These are phyloP conservation scores for Guaruba guarouba DNA, from an alignment of 2,113 vertebrate genomes.

Conservation along the genomic window DNA sequence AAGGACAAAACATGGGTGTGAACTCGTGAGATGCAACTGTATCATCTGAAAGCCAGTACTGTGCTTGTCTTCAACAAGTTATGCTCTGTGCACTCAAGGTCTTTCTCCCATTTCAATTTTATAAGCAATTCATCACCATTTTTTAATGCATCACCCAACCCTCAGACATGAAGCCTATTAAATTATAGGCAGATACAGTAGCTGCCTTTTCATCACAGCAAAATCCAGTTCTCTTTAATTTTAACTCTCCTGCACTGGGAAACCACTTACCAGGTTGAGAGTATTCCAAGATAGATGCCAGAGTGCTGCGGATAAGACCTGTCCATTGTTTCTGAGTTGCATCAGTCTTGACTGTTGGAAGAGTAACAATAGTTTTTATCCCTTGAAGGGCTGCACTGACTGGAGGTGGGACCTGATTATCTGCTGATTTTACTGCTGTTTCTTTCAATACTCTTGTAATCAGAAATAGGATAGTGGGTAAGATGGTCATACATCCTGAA, in stretches of 20 bases:
- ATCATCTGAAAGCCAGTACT: neutral
- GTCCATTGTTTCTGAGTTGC: slow-evolving; percentile 91
- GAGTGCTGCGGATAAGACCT: slow-evolving; percentile 90
- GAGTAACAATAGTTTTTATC: slow-evolving; percentile 93
- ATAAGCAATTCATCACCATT: neutral
- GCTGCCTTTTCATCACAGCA: neutral
- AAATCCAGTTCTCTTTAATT: neutral
- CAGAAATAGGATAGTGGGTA: slow-evolving; percentile 94
- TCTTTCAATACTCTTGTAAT: slow-evolving; percentile 93
- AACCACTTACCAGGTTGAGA: slow-evolving; percentile 85
- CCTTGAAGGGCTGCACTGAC: slow-evolving; percentile 92
- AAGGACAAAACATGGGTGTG: neutral
- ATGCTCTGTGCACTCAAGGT: neutral
- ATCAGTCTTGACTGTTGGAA: slow-evolving; percentile 80
- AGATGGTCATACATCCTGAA: slow-evolving; percentile 92
- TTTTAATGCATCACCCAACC: neutral
- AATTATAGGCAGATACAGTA: neutral
- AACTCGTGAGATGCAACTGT: neutral
- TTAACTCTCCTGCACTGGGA: neutral
- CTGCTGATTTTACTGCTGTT: slow-evolving; percentile 86
- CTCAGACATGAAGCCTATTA: neutral
- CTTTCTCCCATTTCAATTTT: neutral
- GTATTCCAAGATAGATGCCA: slow-evolving; percentile 92
- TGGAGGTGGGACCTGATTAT: slow-evolving; percentile 83
- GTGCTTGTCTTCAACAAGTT: neutral